Percentiles rank a stretch among this genome's conserved stretches.
Evolutionary conservation across 2,888 invertebrate genomes (phyloP).

Genomic region (Saturnia japonica): DNA sequence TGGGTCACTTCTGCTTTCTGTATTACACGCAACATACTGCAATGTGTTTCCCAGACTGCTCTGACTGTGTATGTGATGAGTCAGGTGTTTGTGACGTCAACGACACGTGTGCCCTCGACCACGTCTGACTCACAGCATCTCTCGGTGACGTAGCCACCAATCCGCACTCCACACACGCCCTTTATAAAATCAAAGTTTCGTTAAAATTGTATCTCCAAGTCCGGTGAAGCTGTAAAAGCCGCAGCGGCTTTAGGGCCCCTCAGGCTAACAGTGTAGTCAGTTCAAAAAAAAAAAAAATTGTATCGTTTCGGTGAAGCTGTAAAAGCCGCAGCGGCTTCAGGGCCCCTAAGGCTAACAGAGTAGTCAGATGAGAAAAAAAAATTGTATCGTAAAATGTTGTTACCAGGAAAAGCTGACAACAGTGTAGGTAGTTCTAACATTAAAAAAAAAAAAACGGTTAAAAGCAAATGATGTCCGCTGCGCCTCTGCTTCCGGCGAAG

Average conservation of each 20-base stretch:
- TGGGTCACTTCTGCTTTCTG: conserved; percentile 17
- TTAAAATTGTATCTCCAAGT: conserved; percentile 45
- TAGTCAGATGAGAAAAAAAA: too few species aligned
- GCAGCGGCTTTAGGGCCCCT: too few species aligned
- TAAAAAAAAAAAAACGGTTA: conserved; percentile 42
- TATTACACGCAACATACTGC: conserved; percentile 10
- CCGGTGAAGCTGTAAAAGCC: too few species aligned
- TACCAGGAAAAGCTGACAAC: not conserved
- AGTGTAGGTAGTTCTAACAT: conserved; percentile 33
- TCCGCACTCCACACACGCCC: conserved; percentile 43
- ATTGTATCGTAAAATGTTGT: too few species aligned
- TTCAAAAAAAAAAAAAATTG: too few species aligned
- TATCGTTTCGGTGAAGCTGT: too few species aligned
- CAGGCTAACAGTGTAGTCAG: too few species aligned
- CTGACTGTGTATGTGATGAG: conserved; percentile 50
- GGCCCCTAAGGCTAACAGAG: too few species aligned
- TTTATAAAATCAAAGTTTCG: conserved; percentile 53
- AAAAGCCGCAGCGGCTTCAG: too few species aligned
- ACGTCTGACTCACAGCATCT: conserved; percentile 63
- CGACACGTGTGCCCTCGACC: conserved; percentile 60
- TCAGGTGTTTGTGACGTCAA: conserved; percentile 71
- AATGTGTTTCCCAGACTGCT: conserved; percentile 14
- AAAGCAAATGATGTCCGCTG: conserved; percentile 42
- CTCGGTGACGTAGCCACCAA: conserved; percentile 54
- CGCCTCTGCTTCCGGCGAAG: conserved; percentile 70